phyloP scores from a whole-genome alignment of 2,888 invertebrate species.

The Acleris literana region DNA sequence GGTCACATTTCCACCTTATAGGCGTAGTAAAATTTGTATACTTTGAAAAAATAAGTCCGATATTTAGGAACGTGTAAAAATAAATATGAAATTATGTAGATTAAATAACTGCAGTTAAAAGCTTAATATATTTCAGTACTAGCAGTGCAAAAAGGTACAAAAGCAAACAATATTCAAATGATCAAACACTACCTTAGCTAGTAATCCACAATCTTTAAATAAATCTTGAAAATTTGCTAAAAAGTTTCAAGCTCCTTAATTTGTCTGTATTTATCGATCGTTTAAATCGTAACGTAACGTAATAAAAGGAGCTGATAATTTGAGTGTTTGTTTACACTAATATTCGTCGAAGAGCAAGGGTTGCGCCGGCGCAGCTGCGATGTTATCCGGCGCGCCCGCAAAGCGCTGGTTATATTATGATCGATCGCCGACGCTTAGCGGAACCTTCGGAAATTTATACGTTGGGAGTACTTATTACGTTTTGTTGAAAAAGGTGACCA shows the following conservation, averaged over 20 bases:
- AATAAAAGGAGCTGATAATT: slow-evolving; percentile 35
- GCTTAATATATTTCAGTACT: no score
- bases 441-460: slow-evolving; percentile 43
- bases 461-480: slow-evolving; percentile 40
- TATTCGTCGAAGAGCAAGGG: slow-evolving; percentile 41
- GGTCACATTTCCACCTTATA: slow-evolving; percentile 36
- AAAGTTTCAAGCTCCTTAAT: slow-evolving; percentile 7
- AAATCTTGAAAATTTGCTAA: not conserved
- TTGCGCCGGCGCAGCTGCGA: slow-evolving; percentile 56
- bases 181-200: no score
- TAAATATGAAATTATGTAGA: no score
- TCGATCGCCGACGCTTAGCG: slow-evolving; percentile 50
- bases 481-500: slow-evolving; percentile 17
- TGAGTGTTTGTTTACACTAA: slow-evolving; percentile 38
- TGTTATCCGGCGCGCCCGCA: slow-evolving; percentile 51
- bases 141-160: no score
- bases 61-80: slow-evolving; percentile 1
- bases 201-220: not conserved
- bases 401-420: slow-evolving; percentile 51
- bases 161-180: no score
- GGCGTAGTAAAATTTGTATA: slow-evolving; percentile 15
- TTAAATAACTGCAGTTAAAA: no score
- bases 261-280: slow-evolving; percentile 23
- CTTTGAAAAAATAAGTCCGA: not conserved
- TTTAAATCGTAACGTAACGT: slow-evolving; percentile 24